Percentiles rank a stretch among this genome's conserved stretches.
Evolutionary conservation across 2,797 vertebrate species (phyloP).

Genomic region (Kryptopterus vitreolus): DNA sequence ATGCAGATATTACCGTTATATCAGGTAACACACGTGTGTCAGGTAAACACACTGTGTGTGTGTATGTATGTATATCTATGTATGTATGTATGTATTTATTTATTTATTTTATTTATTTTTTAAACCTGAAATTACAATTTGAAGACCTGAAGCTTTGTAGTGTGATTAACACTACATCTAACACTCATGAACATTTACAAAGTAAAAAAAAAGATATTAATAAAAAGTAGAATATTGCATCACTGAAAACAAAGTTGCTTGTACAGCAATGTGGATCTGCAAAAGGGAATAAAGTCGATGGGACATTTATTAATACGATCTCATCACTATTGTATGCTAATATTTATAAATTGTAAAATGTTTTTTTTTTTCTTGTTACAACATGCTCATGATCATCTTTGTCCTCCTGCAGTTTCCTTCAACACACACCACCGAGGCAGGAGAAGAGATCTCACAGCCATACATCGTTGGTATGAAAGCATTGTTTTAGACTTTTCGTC

Average conservation of each 20-base stretch:
- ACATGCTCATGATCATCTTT: background rate
- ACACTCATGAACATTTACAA: background rate
- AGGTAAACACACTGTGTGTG: no score
- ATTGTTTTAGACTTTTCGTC: no score
- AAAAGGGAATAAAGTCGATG: background rate
- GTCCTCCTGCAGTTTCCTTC: slow-evolving; percentile 68
- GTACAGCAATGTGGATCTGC: background rate
- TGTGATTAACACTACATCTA: background rate
- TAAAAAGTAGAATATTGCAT: background rate
- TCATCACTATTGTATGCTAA: background rate
- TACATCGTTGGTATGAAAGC: slow-evolving; percentile 71
- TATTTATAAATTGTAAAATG: background rate
- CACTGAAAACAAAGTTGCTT: background rate
- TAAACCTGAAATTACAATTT: background rate
- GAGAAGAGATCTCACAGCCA: slow-evolving; percentile 63
- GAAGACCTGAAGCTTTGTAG: background rate
- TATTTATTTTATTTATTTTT: no score
- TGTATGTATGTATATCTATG: no score
- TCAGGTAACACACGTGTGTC: slow-evolving; percentile 77
- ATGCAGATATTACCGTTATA: slow-evolving; percentile 76
- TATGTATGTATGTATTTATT: no score
- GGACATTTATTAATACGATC: background rate
- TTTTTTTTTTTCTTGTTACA: background rate
- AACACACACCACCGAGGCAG: slow-evolving; percentile 65
- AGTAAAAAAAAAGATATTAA: no score